phyloP scores from a whole-genome alignment of 1,140 invertebrate genomes.

The Magallana ariakensis region DNA sequence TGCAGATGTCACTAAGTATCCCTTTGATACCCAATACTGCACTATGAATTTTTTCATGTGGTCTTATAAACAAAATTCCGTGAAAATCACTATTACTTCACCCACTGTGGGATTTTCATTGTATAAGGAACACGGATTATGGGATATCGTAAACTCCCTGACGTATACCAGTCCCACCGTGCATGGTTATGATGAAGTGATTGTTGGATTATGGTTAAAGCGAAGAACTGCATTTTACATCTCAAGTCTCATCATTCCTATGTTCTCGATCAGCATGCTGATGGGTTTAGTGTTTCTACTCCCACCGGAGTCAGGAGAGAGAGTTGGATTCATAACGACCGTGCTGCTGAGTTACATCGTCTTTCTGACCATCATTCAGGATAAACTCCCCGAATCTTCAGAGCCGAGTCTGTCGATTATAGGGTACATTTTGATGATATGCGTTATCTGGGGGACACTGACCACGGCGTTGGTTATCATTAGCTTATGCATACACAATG shows the following conservation, averaged over 20 bases:
- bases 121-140: neutral
- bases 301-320: constrained; percentile 14
- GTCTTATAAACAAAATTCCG: neutral
- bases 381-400: constrained; percentile 13
- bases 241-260: constrained; percentile 13
- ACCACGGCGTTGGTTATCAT: neutral
- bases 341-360: constrained; percentile 19
- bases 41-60: neutral
- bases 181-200: neutral
- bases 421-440: neutral
- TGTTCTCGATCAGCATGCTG: neutral
- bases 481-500: neutral
- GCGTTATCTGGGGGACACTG: neutral
- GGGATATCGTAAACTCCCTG: constrained; percentile 5
- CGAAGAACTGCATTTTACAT: constrained; percentile 35
- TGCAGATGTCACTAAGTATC: neutral
- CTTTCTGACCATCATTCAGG: neutral
- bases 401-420: neutral
- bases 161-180: neutral
- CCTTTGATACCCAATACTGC: constrained; percentile 9
- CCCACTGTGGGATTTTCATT: neutral
- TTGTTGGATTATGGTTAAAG: constrained; percentile 10
- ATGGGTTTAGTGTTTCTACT: constrained; percentile 36
- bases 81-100: neutral
- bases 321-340: constrained; percentile 12